These are phyloP conservation scores for Mythimna albipuncta DNA, from an alignment of 2,888 invertebrate genomes.

Conservation along the genomic window DNA sequence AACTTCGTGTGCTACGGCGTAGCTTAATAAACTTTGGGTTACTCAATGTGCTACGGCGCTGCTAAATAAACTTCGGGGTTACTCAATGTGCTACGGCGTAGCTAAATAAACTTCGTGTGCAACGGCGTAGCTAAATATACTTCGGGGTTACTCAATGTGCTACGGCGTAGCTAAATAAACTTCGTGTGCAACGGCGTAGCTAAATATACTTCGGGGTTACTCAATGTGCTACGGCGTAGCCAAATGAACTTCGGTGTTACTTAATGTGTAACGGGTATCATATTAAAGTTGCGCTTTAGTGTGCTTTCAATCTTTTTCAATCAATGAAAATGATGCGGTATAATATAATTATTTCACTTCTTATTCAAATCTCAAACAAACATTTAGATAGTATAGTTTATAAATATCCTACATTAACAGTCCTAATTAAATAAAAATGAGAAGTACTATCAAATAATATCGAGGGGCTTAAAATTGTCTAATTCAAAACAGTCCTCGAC, in stretches of 20 bases:
- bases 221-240: slow-evolving; percentile 25
- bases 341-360: no score
- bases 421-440: no score
- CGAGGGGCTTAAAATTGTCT: no score
- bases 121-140: not conserved
- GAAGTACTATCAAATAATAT: no score
- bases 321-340: no score
- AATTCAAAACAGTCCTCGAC: not conserved
- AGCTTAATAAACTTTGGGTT: no score
- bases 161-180: not conserved
- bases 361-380: no score
- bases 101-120: not conserved
- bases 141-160: not conserved
- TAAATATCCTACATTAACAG: no score
- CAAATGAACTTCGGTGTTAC: no score
- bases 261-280: not conserved
- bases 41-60: slow-evolving; percentile 11
- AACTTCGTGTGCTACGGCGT: no score
- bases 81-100: not conserved
- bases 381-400: no score
- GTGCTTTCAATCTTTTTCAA: not conserved
- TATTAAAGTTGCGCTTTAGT: not conserved
- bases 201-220: not conserved
- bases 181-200: not conserved
- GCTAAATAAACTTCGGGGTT: not conserved